phyloP scores from a whole-genome alignment of 2,113 vertebrate species.

The Romanogobio albipinnatus region DNA sequence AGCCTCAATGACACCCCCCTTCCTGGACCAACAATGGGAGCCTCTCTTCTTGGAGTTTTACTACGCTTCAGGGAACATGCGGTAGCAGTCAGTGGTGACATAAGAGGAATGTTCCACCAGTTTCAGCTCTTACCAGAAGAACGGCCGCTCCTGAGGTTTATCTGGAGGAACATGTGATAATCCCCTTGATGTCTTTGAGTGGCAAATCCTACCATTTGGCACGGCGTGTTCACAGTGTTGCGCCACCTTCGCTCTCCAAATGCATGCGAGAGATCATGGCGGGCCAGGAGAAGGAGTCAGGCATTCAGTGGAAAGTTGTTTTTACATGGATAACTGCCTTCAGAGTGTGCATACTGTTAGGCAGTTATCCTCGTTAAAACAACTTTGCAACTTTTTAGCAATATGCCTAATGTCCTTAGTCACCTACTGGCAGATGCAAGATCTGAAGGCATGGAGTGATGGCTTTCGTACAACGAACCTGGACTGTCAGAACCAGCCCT shows the following conservation, averaged over 20 bases:
- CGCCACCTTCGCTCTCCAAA: neutral
- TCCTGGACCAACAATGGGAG: neutral
- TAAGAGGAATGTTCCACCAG: too few species aligned
- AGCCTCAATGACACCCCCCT: neutral
- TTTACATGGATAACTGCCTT: neutral
- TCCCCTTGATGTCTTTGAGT: neutral
- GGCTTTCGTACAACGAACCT: neutral
- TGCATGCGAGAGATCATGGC: neutral
- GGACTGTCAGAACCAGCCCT: neutral
- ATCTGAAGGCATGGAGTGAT: neutral
- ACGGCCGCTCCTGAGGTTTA: neutral
- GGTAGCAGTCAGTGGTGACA: neutral
- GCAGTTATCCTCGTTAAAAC: too few species aligned
- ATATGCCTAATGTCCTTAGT: neutral
- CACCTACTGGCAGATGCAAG: neutral
- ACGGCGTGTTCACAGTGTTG: neutral
- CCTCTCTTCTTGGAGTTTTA: neutral
- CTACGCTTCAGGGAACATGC: neutral
- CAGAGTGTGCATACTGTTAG: neutral
- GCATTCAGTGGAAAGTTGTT: neutral
- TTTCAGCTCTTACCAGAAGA: neutral
- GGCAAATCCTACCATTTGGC: neutral
- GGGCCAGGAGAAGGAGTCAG: neutral
- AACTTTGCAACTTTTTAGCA: too few species aligned
- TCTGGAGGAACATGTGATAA: neutral